Conservation (phyloP, 2,888 invertebrate species). For the Plebejus anna region DNA sequence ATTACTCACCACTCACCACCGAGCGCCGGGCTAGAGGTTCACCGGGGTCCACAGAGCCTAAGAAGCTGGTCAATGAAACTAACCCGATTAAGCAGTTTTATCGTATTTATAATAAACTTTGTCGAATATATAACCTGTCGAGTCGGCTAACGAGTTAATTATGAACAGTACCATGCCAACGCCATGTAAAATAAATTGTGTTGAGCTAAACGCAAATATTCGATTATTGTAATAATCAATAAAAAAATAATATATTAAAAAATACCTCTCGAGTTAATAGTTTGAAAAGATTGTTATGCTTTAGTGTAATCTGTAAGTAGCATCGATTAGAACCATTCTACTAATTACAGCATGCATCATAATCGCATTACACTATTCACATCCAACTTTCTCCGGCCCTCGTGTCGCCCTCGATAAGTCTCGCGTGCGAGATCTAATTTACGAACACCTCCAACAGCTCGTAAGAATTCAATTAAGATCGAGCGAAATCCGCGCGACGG, state of each 20-base stretch:
- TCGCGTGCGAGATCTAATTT: constrained; percentile 72
- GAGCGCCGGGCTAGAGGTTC: background rate
- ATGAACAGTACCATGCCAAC: background rate
- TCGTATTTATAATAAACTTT: background rate
- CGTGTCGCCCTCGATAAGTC: constrained; percentile 43
- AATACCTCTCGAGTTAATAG: no score
- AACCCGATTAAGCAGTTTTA: background rate
- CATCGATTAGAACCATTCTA: background rate
- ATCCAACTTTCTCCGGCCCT: constrained; percentile 44
- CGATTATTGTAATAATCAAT: no score
- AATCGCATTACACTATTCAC: constrained; percentile 15
- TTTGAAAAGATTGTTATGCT: background rate
- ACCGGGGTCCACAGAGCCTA: background rate
- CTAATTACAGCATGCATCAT: background rate
- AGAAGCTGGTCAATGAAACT: background rate
- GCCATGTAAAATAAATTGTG: background rate
- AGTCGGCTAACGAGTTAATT: no score
- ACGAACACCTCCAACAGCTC: constrained; percentile 68
- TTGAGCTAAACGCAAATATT: no score
- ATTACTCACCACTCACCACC: background rate
- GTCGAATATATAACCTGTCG: background rate
- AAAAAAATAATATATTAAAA: no score
- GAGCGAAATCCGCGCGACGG: constrained; percentile 57
- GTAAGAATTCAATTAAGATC: constrained; percentile 74
- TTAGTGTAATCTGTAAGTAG: background rate